Conservation (phyloP, 2,888 invertebrate species). For the Pegoplata infirma region DNA sequence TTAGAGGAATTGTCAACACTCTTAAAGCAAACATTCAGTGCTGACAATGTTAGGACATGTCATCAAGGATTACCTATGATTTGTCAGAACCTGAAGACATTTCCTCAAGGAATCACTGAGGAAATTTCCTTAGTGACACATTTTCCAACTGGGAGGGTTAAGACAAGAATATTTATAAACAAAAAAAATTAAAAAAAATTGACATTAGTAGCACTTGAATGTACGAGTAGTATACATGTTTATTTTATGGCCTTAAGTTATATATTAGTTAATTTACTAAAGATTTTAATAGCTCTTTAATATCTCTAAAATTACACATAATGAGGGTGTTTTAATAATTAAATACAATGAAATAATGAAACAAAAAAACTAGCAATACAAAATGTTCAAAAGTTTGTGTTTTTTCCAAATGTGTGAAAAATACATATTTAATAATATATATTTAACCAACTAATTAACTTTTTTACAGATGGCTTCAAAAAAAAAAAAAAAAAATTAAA, state of each 20-base stretch:
- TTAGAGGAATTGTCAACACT: no score
- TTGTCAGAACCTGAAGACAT: no score
- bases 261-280: conserved; percentile 59
- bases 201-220: not conserved
- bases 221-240: not conserved
- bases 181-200: conserved; percentile 1
- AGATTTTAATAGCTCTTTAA: conserved; percentile 60
- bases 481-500: no score
- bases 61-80: no score
- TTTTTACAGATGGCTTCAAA: conserved; percentile 32
- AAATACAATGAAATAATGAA: no score
- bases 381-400: not conserved
- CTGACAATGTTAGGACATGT: no score
- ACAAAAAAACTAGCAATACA: not conserved
- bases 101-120: no score
- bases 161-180: not conserved
- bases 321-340: conserved; percentile 54
- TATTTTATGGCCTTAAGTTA: conserved; percentile 45
- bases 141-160: no score
- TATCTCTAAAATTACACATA: conserved; percentile 59
- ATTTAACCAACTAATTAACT: conserved; percentile 54
- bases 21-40: no score
- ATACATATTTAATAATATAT: conserved; percentile 48
- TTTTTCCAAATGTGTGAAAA: conserved; percentile 8
- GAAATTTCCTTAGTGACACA: no score